Evolutionary conservation across 2,797 vertebrate genomes (phyloP).

Genomic region (Nannoperca australis): DNA sequence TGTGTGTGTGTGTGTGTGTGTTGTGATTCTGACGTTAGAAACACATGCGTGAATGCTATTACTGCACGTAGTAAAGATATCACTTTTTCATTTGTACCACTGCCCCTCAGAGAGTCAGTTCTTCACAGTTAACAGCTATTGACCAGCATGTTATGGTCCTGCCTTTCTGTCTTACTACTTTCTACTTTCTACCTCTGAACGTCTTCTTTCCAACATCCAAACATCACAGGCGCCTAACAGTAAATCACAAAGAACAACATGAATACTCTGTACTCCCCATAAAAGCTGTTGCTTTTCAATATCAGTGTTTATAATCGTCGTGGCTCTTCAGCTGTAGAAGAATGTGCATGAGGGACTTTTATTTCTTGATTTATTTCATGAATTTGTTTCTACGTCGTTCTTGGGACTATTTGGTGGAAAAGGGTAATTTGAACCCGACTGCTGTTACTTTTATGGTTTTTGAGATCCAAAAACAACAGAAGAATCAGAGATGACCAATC

Average conservation of each 20-base stretch:
- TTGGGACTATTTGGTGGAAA: background rate
- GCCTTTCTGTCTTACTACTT: too few species aligned
- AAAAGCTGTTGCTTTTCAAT: too few species aligned
- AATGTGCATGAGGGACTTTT: too few species aligned
- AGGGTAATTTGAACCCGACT: background rate
- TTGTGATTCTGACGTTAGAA: background rate
- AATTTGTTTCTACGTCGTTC: background rate
- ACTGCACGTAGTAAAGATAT: too few species aligned
- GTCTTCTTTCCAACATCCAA: background rate
- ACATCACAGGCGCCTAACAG: background rate
- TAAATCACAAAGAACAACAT: background rate
- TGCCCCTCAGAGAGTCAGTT: too few species aligned
- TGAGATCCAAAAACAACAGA: background rate
- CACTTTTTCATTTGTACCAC: too few species aligned
- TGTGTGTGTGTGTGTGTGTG: too few species aligned
- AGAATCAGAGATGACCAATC: background rate
- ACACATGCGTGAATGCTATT: background rate
- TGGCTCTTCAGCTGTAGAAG: too few species aligned
- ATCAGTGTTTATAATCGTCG: too few species aligned
- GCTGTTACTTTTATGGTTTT: background rate
- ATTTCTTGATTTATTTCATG: too few species aligned
- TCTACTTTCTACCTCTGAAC: background rate
- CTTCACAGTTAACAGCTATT: too few species aligned
- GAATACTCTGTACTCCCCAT: background rate
- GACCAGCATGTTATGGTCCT: too few species aligned